phyloP scores from a whole-genome alignment of 30 jellyfish, hydroid and myxozoan genomes.

The Kudoa iwatai region DNA sequence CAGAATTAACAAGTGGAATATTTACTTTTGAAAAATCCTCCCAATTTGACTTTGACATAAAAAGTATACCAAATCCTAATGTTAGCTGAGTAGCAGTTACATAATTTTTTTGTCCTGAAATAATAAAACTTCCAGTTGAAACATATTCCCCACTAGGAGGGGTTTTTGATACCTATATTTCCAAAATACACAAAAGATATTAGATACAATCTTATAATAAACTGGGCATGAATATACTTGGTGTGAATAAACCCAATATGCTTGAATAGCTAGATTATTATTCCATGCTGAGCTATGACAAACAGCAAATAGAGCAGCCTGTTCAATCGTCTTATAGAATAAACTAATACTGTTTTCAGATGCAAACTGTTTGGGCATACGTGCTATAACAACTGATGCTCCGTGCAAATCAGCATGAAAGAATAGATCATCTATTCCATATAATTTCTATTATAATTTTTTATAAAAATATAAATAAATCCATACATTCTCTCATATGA shows the following conservation, averaged over 20 bases:
- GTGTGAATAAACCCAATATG: conserved; percentile 83
- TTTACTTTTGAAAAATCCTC: too few relatives aligned
- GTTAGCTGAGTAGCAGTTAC: conserved; percentile 35
- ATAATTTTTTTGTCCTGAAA: conserved; percentile 65
- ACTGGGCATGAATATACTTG: conserved; percentile 13
- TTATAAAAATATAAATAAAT: too few relatives aligned
- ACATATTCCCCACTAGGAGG: conserved; percentile 93
- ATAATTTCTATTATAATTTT: too few relatives aligned
- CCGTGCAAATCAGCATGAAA: conserved; percentile 97
- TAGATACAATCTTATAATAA: neutral
- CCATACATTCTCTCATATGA: conserved; percentile 26
- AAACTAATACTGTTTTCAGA: conserved; percentile 6
- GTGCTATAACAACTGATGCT: conserved; percentile 35
- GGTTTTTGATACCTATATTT: conserved; percentile 44
- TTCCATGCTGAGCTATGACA: conserved; percentile 98
- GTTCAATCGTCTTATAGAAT: conserved; percentile 46
- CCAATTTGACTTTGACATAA: too few relatives aligned
- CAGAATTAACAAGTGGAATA: too few relatives aligned
- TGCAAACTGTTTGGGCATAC: neutral
- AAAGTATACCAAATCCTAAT: conserved; percentile 75
- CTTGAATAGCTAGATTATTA: conserved; percentile 63
- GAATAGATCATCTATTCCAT: conserved; percentile 77
- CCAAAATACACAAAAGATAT: neutral
- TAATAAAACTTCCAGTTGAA: conserved; percentile 81
- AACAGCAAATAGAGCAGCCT: conserved; percentile 89